Evolutionary conservation across 2,888 invertebrate genomes (phyloP).

Genomic region (Sminthurinus aureus): DNA sequence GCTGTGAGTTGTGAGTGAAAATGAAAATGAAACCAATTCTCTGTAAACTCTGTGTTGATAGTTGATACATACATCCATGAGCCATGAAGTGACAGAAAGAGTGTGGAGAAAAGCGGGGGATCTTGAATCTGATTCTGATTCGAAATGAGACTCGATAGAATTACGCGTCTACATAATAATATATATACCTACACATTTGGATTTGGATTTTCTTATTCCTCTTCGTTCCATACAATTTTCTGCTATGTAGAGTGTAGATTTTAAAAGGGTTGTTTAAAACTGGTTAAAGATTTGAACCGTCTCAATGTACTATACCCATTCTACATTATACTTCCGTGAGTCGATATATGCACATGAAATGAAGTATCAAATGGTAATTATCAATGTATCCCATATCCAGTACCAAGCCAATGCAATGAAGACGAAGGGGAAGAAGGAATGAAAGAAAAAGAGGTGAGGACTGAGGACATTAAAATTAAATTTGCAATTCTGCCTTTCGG

Average conservation of each 20-base stretch:
- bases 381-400: not conserved
- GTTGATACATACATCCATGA: not conserved
- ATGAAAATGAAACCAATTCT: not conserved
- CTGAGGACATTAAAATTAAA: slow-evolving; percentile 54
- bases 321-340: not conserved
- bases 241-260: slow-evolving; percentile 23
- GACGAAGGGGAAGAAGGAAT: slow-evolving; percentile 8
- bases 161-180: not conserved
- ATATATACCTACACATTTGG: not conserved
- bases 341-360: not conserved
- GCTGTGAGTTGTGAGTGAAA: too few species aligned
- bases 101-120: not conserved
- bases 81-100: slow-evolving; percentile 6
- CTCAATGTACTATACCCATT: not conserved
- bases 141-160: slow-evolving; percentile 32
- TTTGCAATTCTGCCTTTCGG: slow-evolving; percentile 39
- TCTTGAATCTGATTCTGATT: not conserved
- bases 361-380: not conserved
- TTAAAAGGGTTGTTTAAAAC: slow-evolving; percentile 22
- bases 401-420: not conserved
- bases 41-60: not conserved
- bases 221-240: not conserved
- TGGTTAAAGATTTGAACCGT: not conserved
- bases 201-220: too few species aligned
- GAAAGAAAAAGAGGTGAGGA: not conserved